phyloP scores from a whole-genome alignment of 2,797 vertebrate species.

The Ataeniobius toweri region DNA sequence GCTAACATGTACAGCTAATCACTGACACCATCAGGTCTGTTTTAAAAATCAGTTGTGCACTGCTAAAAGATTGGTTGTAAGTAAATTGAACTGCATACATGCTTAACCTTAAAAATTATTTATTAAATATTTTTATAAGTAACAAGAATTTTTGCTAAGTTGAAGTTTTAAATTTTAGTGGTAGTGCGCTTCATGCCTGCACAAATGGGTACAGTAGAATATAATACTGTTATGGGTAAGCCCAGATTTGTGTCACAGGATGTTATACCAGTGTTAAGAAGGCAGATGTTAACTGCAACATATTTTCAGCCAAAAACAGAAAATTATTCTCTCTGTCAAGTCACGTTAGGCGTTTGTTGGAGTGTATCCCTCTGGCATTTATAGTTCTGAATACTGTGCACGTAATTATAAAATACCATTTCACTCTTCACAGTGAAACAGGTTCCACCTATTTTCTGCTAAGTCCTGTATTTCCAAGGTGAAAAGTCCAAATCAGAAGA shows the following conservation, averaged over 20 bases:
- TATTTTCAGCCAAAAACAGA: too few relatives aligned
- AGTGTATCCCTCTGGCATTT: not conserved
- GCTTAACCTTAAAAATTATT: too few relatives aligned
- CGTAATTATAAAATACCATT: not conserved
- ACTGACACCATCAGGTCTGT: not conserved
- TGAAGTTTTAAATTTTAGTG: not conserved
- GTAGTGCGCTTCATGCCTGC: not conserved
- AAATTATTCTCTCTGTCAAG: not conserved
- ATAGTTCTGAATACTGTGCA: not conserved
- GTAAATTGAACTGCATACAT: too few relatives aligned
- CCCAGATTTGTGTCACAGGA: too few relatives aligned
- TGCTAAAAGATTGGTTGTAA: not conserved
- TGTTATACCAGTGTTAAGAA: too few relatives aligned
- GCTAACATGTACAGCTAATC: not conserved
- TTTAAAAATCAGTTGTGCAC: not conserved
- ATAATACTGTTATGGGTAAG: too few relatives aligned
- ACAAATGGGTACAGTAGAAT: not conserved
- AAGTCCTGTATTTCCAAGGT: not conserved
- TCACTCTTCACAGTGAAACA: not conserved
- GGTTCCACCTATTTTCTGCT: not conserved
- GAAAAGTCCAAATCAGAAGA: not conserved
- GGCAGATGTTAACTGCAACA: too few relatives aligned
- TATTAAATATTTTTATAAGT: too few relatives aligned
- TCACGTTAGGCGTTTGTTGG: not conserved
- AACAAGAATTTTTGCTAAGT: not conserved